These are phyloP conservation scores for Melanophora roralis DNA, from an alignment of 2,888 invertebrate genomes.

Conservation along the genomic window DNA sequence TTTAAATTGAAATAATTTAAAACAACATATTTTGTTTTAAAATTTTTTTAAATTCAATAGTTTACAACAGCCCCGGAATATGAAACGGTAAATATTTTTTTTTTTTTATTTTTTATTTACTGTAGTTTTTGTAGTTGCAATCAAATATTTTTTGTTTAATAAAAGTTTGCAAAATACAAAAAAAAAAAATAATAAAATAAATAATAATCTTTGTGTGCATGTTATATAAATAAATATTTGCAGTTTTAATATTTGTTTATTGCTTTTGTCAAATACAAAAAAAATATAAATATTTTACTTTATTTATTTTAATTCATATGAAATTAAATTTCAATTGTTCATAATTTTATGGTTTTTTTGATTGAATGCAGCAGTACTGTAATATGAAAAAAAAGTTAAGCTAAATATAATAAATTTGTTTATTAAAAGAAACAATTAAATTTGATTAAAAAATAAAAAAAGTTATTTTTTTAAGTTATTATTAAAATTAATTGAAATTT, in stretches of 20 bases:
- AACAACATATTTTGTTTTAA: neutral
- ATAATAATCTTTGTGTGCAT: slow-evolving; percentile 44
- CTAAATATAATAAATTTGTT: no score
- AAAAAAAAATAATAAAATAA: slow-evolving; percentile 37
- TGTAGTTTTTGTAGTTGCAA: slow-evolving; percentile 23
- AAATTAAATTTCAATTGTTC: slow-evolving; percentile 10
- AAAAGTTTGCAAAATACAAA: slow-evolving; percentile 31
- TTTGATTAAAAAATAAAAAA: no score
- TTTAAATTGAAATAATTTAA: neutral
- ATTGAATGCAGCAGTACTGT: slow-evolving; percentile 14
- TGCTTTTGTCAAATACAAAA: slow-evolving; percentile 3
- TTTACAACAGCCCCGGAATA: slow-evolving; percentile 78
- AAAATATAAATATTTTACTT: neutral
- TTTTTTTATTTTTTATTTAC: slow-evolving; percentile 5
- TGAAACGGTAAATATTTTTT: slow-evolving; percentile 76
- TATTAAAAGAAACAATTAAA: no score
- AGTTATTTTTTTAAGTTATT: no score
- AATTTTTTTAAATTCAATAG: slow-evolving; percentile 64
- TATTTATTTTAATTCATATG: slow-evolving; percentile 19
- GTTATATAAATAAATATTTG: slow-evolving; percentile 44
- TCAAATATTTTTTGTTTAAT: slow-evolving; percentile 39
- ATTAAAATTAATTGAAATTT: no score
- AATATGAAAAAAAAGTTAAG: no score
- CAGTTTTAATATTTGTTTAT: slow-evolving; percentile 45
- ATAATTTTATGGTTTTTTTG: slow-evolving; percentile 15